Percentiles rank a stretch among this genome's conserved stretches.
Conservation (phyloP, 2,797 vertebrate genomes). For the Anabacerthia variegaticeps region DNA sequence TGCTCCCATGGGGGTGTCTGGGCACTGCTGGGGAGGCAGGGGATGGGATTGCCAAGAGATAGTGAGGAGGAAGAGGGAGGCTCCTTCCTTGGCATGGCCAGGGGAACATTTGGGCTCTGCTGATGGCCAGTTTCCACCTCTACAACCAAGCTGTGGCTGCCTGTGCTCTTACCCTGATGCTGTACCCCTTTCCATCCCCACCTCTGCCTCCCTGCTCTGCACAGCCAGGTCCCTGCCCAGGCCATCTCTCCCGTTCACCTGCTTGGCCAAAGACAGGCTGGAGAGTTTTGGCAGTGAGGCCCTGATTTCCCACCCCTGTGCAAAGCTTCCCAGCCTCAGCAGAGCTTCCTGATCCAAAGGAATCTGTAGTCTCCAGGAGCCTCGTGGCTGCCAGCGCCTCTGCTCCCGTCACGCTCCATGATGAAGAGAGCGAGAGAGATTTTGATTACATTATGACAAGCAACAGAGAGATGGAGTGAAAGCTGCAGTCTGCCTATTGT, state of each 20-base stretch:
- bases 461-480: neutral
- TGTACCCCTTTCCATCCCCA: neutral
- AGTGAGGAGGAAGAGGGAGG: neutral
- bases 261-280: neutral
- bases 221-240: neutral
- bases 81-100: neutral
- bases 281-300: neutral
- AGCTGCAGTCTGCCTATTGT: conserved; percentile 33
- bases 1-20: neutral
- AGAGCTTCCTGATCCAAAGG: neutral
- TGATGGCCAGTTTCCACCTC: neutral
- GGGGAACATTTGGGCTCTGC: neutral
- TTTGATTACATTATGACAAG: conserved; percentile 44
- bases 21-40: neutral
- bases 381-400: neutral
- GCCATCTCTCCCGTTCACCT: neutral
- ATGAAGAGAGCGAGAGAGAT: neutral
- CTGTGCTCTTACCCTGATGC: neutral
- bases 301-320: neutral
- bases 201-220: neutral
- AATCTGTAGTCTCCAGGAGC: neutral
- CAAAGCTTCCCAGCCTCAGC: neutral
- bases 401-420: neutral
- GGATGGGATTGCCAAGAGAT: neutral
- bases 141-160: neutral